Evolutionary conservation across 2,888 invertebrate genomes (phyloP).

Genomic region (Ectemnius cavifrons): DNA sequence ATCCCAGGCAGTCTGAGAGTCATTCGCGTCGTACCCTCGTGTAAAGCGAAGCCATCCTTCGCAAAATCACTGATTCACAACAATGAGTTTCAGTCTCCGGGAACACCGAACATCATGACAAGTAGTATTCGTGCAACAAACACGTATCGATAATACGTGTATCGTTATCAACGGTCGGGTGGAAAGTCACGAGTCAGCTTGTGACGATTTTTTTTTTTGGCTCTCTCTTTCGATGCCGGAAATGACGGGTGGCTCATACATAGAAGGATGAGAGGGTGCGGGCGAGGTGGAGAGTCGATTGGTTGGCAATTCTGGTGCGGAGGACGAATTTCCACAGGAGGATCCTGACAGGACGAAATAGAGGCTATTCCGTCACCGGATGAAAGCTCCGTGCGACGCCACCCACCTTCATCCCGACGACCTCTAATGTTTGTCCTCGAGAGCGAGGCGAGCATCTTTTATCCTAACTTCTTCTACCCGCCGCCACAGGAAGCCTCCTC

Average conservation of each 20-base stretch:
- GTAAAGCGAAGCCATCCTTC: no score
- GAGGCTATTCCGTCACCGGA: constrained; percentile 3
- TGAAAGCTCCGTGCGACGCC: not conserved
- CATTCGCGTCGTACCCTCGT: no score
- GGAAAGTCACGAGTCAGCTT: no score
- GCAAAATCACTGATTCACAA: no score
- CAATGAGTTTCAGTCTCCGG: no score
- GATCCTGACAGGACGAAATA: constrained; percentile 2
- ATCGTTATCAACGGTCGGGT: no score
- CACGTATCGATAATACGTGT: no score
- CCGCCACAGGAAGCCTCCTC: not conserved
- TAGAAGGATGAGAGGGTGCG: not conserved
- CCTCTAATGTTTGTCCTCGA: constrained; percentile 8
- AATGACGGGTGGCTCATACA: constrained; percentile 1
- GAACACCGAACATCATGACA: no score
- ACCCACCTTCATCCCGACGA: not conserved
- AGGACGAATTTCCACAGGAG: not conserved
- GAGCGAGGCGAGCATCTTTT: constrained; percentile 5
- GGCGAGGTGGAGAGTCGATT: not conserved
- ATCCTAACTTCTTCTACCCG: not conserved
- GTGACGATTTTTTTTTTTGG: no score
- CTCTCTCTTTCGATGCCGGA: not conserved
- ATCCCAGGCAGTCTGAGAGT: no score
- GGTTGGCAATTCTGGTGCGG: no score
- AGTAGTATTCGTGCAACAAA: no score